Conservation (phyloP, 2,888 invertebrate genomes). For the Ectemnius cavifrons region DNA sequence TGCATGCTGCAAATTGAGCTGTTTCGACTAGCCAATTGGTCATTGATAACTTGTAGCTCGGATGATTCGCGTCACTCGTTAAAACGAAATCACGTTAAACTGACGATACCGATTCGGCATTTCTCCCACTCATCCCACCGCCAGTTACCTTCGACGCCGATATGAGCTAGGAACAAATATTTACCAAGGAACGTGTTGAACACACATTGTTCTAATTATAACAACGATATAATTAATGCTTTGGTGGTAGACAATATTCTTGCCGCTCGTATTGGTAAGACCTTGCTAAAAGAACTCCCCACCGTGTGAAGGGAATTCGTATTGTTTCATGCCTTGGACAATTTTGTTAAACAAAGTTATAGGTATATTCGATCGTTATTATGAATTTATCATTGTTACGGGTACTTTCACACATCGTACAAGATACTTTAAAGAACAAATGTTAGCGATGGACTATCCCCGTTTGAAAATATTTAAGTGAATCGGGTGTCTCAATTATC, state of each 20-base stretch:
- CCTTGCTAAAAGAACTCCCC: neutral
- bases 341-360: constrained; percentile 11
- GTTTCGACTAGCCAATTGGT: neutral
- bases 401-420: no score
- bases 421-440: neutral
- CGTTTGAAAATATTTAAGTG: constrained; percentile 16
- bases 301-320: neutral
- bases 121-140: neutral
- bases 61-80: constrained; percentile 7
- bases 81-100: neutral
- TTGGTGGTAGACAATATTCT: no score
- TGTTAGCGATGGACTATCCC: neutral
- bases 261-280: no score
- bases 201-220: no score
- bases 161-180: no score
- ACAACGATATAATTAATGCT: no score
- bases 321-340: neutral
- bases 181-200: no score
- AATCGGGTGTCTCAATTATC: constrained; percentile 33
- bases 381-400: constrained; percentile 32
- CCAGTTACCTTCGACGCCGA: no score
- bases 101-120: neutral
- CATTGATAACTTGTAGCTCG: constrained; percentile 26
- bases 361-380: constrained; percentile 23
- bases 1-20: constrained; percentile 11